Evolutionary conservation across 2,797 vertebrate species (phyloP).

Genomic region (Arrhamphus sclerolepis): DNA sequence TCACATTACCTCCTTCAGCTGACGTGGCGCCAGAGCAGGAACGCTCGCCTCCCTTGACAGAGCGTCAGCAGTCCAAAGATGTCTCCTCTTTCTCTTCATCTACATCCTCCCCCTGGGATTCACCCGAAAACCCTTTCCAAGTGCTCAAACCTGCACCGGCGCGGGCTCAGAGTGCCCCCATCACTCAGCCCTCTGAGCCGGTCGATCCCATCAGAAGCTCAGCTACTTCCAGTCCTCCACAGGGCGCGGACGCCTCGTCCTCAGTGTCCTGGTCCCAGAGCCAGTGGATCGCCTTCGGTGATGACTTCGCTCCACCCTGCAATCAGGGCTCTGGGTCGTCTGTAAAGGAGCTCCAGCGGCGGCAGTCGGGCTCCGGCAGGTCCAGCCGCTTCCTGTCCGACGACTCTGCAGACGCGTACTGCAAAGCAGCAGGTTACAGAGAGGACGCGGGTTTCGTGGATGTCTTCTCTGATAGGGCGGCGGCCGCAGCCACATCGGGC

Average conservation of each 20-base stretch:
- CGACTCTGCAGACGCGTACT: conserved; percentile 73
- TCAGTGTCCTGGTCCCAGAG: conserved; percentile 78
- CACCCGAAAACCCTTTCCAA: conserved; percentile 76
- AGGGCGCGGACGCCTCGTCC: conserved; percentile 67
- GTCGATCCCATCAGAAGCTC: conserved; percentile 58
- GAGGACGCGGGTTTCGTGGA: conserved; percentile 72
- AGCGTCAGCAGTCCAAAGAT: conserved; percentile 63
- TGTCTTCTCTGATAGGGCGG: conserved; percentile 66
- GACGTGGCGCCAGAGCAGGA: conserved; percentile 71
- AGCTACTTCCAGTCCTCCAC: conserved; percentile 57
- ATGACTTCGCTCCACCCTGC: conserved; percentile 69
- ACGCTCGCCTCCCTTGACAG: conserved; percentile 54
- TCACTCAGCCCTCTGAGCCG: conserved; percentile 64
- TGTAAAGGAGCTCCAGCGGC: conserved; percentile 69
- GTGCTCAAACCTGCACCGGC: conserved; percentile 69
- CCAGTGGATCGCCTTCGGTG: conserved; percentile 86
- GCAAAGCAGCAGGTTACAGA: conserved; percentile 59
- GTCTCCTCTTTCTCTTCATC: conserved; percentile 73
- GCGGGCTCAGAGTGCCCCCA: conserved; percentile 80
- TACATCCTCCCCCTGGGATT: conserved; percentile 76
- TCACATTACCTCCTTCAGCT: conserved; percentile 76
- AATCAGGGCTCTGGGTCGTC: conserved; percentile 44
- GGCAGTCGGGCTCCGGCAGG: conserved; percentile 62
- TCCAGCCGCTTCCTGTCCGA: conserved; percentile 77
- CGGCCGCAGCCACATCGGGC: conserved; percentile 55